Base-by-base conservation (phyloP, 2,797 vertebrate species). In the Oreonectes daqikongensis region DNA sequence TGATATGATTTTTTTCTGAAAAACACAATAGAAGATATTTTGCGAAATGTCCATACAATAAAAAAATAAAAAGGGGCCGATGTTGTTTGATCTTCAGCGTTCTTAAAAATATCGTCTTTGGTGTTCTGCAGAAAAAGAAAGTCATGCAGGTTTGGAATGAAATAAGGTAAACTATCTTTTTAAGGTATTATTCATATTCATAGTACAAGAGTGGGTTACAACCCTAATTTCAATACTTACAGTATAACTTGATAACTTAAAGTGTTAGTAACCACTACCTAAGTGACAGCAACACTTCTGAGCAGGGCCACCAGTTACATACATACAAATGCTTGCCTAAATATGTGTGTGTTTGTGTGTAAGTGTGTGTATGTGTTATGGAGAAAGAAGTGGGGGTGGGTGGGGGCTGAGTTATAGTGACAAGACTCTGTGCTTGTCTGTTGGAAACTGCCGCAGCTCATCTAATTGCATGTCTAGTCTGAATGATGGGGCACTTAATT, bases 401-500 rank as follows among this genome's bases (percentile, higher is more conserved):
- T 79, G 79, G 42, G 75, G 92, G 93, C 95, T 92, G 94, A 50
- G 48, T 50, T 95, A 94, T 94, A 92, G 91, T 93, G 94, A 94
- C 94, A 94, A 92, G 87, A 87, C 84, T 89, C 83, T 83, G 76
- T 86, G 88, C 90, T 93, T 93, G 93, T 92, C 93, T 93, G 90
- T 91, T 90, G 87, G 91, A 95, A 94, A 95, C 92, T 91, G 94
- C 94, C 93, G 92, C 92, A 91, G 94, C 92, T 92, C 93, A 93
- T 94, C 95, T 96, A 96, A 96, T 97, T 97, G 94, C 94, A 93
- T 94, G 94, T 95, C 95, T 94, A 92, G 85, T 83, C 94, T 96
- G 94, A 97, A 95, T 96, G 94, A 96, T 96, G 95, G 94, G 92
- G 94, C 93, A 94, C 94, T 96, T 96, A 95, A 95, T 97, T 95